phyloP scores from a whole-genome alignment of 2,888 invertebrate species.

The Piscicola geometra region DNA sequence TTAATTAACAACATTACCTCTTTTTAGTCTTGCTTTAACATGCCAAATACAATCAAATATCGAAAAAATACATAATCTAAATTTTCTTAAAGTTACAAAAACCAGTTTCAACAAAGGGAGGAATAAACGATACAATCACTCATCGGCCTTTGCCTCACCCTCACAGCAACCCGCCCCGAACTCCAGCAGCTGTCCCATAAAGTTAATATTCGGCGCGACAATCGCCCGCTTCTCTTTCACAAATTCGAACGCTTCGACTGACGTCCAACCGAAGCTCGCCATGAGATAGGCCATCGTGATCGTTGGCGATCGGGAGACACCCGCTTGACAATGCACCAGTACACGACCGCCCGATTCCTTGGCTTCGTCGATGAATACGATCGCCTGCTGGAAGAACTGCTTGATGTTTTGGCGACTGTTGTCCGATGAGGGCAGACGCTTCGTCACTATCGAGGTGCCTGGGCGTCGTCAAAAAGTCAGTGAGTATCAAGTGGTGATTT shows the following conservation, averaged over 20 bases:
- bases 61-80: no score
- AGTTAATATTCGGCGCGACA: slow-evolving; percentile 90
- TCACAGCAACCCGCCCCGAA: slow-evolving; percentile 18
- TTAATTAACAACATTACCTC: no score
- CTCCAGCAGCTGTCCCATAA: slow-evolving; percentile 73
- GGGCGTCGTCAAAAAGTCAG: background rate
- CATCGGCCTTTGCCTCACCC: no score
- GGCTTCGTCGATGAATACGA: slow-evolving; percentile 78
- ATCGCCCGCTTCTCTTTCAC: slow-evolving; percentile 80
- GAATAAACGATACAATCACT: no score
- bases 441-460: slow-evolving; percentile 62
- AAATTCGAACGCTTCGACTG: slow-evolving; percentile 79
- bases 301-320: slow-evolving; percentile 87
- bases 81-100: no score
- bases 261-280: slow-evolving; percentile 72
- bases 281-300: slow-evolving; percentile 91
- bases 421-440: slow-evolving; percentile 76
- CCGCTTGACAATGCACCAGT: slow-evolving; percentile 89
- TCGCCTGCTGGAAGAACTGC: slow-evolving; percentile 81
- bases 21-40: no score
- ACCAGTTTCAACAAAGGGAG: no score
- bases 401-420: slow-evolving; percentile 78
- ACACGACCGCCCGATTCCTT: slow-evolving; percentile 69
- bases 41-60: no score
- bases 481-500: no score